Conservation (phyloP, 2,888 invertebrate genomes). For the Gymnocheta viridis region DNA sequence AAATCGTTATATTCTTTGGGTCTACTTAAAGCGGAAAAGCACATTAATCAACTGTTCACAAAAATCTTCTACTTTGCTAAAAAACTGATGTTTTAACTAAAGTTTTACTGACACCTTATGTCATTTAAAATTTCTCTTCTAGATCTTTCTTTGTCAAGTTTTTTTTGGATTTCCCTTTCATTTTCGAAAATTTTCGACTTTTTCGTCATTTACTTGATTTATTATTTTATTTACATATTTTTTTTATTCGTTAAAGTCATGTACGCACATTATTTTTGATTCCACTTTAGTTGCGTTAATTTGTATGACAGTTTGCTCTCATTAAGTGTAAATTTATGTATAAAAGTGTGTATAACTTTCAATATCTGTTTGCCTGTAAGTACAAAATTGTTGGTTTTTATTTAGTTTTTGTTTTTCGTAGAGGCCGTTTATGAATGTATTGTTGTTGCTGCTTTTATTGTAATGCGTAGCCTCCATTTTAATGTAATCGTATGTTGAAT, state of each 20-base stretch:
- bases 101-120: neutral
- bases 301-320: slow-evolving; percentile 61
- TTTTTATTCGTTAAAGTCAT: slow-evolving; percentile 9
- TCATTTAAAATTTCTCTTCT: neutral
- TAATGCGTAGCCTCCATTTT: slow-evolving; percentile 69
- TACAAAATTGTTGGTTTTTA: slow-evolving; percentile 37
- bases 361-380: slow-evolving; percentile 1
- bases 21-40: too few relatives aligned
- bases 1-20: too few relatives aligned
- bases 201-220: neutral
- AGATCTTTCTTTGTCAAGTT: neutral
- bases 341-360: slow-evolving; percentile 8
- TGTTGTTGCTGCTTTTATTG: slow-evolving; percentile 51
- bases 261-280: neutral
- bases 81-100: too few relatives aligned
- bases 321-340: slow-evolving; percentile 44
- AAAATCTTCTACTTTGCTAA: too few relatives aligned
- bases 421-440: slow-evolving; percentile 56
- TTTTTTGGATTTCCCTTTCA: neutral
- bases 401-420: slow-evolving; percentile 37
- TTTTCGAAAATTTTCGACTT: slow-evolving; percentile 21
- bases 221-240: neutral
- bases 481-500: slow-evolving; percentile 26
- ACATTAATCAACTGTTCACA: too few relatives aligned
- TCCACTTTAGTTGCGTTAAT: slow-evolving; percentile 30